Base-by-base conservation (phyloP, 2,797 vertebrate species). In the Lagorchestes hirsutus region DNA sequence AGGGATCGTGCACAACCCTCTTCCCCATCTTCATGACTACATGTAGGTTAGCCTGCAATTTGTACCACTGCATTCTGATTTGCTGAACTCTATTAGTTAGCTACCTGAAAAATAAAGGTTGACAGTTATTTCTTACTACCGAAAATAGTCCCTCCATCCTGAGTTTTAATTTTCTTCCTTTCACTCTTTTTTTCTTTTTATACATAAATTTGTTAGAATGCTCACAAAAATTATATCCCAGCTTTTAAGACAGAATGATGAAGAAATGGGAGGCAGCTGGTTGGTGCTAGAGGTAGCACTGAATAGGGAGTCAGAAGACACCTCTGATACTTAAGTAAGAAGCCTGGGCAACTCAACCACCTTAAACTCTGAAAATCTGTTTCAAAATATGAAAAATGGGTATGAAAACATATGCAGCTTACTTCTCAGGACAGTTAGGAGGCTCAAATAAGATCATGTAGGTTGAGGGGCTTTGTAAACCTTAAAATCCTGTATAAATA, bases 61-160 rank as follows among this genome's bases (percentile, higher is more conserved):
- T 67, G 62, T 16, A 67, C 31, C 4, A 0, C 13, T 67, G 14
- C 14, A 67, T 67, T n/a, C 34, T 5, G 16, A 67, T 0, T n/a
- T 34, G 34, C 12, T 11, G 9, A 59, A 12, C n/a, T 74, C 62
- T 74, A 2, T 40, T 74, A 74, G 14, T 40, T 22, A 74, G 11
- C 14, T 74, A 74, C 16, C 14, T 74, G 67, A 93, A n/a, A 50
- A 97, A 93, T 74, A 82, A 57, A 93, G n/a, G 55, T 54, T 93
- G 50, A 57, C 24, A 91, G 55, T 91, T 24, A 5, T 92, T 54
- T 29, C 34, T 91, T 50, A 74, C 55, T 40, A 13, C 29, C 90
- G 67, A 34, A 22, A 40, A 54, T 16, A 74, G 18, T 27, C 14
- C 46, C 94, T 96, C 46, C 18, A n/a, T 93, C 93, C 94, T 91